Evolutionary conservation across 2,888 invertebrate genomes (phyloP).

Genomic region (Himalopsyche japonica): DNA sequence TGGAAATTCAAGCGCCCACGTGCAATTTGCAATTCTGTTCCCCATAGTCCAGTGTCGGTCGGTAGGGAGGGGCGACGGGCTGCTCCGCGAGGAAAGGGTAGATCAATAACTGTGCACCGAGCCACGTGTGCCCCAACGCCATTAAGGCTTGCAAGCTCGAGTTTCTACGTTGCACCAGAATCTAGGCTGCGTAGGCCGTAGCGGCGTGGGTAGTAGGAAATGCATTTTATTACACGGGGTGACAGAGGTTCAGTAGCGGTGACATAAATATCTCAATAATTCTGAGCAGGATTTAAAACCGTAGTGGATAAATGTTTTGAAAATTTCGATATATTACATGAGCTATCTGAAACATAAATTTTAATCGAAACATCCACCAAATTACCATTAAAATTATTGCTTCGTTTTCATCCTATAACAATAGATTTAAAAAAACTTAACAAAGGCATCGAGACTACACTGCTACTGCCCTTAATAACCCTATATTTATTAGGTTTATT

Average conservation of each 20-base stretch:
- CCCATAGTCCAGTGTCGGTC: not conserved
- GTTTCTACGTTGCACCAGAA: not conserved
- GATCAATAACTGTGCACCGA: conserved; percentile 21
- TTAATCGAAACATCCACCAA: too few relatives aligned
- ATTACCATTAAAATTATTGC: too few relatives aligned
- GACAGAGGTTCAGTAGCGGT: not conserved
- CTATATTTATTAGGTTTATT: too few relatives aligned
- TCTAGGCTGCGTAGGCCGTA: not conserved
- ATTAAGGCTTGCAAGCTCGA: not conserved
- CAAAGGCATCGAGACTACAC: too few relatives aligned
- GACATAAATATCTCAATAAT: too few relatives aligned
- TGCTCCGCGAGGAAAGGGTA: not conserved
- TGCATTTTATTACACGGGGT: not conserved
- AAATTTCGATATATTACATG: too few relatives aligned
- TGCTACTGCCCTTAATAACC: too few relatives aligned
- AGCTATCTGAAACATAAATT: too few relatives aligned
- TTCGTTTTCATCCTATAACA: too few relatives aligned
- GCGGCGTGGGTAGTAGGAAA: not conserved
- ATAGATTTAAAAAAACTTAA: too few relatives aligned
- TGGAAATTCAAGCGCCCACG: not conserved
- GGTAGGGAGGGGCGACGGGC: not conserved
- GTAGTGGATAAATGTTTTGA: too few relatives aligned
- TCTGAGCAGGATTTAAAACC: too few relatives aligned
- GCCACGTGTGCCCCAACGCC: not conserved
- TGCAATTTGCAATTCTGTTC: not conserved